Conservation (phyloP, 2,888 invertebrate genomes). For the Flexamia atlantica region DNA sequence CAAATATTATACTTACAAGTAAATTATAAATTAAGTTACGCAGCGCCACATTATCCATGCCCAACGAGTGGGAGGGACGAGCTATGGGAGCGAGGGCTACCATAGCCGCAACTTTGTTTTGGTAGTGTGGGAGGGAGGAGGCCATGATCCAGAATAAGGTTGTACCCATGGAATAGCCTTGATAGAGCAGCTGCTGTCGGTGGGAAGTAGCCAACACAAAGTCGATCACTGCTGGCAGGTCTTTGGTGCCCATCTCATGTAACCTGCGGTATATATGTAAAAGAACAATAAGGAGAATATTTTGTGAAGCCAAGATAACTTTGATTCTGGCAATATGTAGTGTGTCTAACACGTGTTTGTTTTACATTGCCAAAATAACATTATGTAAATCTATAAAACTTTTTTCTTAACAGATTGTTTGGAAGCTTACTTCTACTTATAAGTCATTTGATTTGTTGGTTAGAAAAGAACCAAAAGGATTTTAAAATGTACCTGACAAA, state of each 20-base stretch:
- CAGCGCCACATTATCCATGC: not conserved
- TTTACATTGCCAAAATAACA: too few species aligned
- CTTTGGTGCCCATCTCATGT: conserved; percentile 7
- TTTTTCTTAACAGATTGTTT: too few species aligned
- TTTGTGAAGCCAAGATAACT: too few species aligned
- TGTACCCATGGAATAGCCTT: not conserved
- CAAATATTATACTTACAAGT: not conserved
- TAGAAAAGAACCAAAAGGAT: too few species aligned
- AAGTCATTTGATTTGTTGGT: too few species aligned
- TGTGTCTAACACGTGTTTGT: too few species aligned
- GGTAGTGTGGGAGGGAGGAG: not conserved
- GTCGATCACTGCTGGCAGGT: conserved; percentile 7
- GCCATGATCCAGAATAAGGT: not conserved
- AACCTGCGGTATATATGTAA: conserved; percentile 5
- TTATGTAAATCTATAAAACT: too few species aligned
- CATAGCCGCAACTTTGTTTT: not conserved
- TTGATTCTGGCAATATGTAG: too few species aligned
- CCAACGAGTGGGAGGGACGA: not conserved
- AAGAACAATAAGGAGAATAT: too few species aligned
- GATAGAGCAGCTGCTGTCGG: not conserved
- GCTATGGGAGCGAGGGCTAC: not conserved
- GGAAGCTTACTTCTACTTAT: too few species aligned
- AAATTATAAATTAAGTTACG: not conserved
- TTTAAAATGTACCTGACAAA: too few species aligned
- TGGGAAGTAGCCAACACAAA: not conserved